These are phyloP conservation scores for Aradophagus sp. DNA, from an alignment of 1,140 invertebrate genomes.

Conservation along the genomic window DNA sequence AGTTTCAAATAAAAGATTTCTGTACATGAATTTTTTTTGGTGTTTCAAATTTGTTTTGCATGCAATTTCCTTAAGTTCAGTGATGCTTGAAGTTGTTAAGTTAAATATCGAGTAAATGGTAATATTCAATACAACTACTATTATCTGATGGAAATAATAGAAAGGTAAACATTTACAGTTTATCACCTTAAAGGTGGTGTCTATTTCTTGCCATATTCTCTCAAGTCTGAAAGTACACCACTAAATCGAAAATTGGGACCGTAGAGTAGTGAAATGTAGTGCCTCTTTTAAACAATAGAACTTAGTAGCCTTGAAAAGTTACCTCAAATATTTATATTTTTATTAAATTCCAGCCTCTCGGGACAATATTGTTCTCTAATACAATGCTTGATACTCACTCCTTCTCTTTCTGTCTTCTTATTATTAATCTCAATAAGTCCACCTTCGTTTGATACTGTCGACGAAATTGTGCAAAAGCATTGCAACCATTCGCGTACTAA, in stretches of 20 bases:
- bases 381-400: conserved; percentile 74
- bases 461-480: conserved; percentile 44
- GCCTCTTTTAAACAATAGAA: conserved; percentile 46
- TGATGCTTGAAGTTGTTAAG: too few relatives aligned
- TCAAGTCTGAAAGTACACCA: too few relatives aligned
- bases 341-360: conserved; percentile 47
- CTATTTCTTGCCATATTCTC: too few relatives aligned
- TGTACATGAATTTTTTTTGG: too few relatives aligned
- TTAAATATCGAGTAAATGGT: too few relatives aligned
- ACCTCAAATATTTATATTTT: conserved; percentile 47
- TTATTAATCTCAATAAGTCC: conserved; percentile 66
- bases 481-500: conserved; percentile 37
- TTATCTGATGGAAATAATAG: too few relatives aligned
- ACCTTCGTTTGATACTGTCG: conserved; percentile 12
- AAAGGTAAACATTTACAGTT: too few relatives aligned
- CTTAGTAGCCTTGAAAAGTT: conserved; percentile 59
- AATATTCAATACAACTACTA: too few relatives aligned
- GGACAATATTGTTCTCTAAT: conserved; percentile 65
- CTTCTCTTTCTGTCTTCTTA: conserved; percentile 76
- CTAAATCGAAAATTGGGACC: conserved; percentile 50
- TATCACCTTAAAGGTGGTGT: too few relatives aligned
- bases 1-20: too few relatives aligned
- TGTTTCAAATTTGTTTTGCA: too few relatives aligned
- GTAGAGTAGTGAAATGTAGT: conserved; percentile 42
- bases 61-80: too few relatives aligned